These are phyloP conservation scores for Hirtodrosophila duncani DNA, from an alignment of 2,888 invertebrate species.

Conservation along the genomic window DNA sequence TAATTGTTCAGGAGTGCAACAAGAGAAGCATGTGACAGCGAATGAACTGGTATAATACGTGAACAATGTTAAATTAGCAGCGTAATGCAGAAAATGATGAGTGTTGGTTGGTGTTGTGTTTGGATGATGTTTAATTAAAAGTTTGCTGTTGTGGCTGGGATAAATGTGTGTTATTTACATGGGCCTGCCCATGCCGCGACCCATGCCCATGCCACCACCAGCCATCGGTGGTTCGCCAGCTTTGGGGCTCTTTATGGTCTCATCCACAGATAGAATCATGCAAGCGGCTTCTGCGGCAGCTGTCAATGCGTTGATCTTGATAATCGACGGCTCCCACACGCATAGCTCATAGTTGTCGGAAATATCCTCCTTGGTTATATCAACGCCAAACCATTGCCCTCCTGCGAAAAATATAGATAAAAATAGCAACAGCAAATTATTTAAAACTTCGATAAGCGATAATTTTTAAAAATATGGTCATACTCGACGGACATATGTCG, in stretches of 20 bases:
- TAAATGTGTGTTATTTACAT: slow-evolving; percentile 79
- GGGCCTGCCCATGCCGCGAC: slow-evolving; percentile 88
- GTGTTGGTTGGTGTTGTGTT: slow-evolving; percentile 33
- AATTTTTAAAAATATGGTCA: not conserved
- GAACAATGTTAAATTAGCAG: slow-evolving; percentile 48
- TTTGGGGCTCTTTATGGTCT: slow-evolving; percentile 97
- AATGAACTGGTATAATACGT: slow-evolving; percentile 59
- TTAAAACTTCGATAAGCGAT: not conserved
- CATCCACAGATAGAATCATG: slow-evolving; percentile 96
- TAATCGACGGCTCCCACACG: slow-evolving; percentile 98
- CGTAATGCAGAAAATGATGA: slow-evolving; percentile 51
- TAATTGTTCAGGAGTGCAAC: slow-evolving; percentile 31
- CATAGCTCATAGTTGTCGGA: slow-evolving; percentile 95
- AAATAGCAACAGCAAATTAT: not conserved
- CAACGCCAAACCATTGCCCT: slow-evolving; percentile 95
- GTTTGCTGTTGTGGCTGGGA: slow-evolving; percentile 19
- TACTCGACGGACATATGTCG: slow-evolving; percentile 8
- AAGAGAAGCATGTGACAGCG: slow-evolving; percentile 23
- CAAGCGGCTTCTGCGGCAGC: slow-evolving; percentile 98
- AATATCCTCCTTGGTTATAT: slow-evolving; percentile 95
- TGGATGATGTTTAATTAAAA: slow-evolving; percentile 23
- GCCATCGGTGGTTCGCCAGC: slow-evolving; percentile 78
- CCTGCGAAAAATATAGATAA: slow-evolving; percentile 80
- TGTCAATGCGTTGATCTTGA: slow-evolving; percentile 97
- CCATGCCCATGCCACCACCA: slow-evolving; percentile 80